These are phyloP conservation scores for Bombus cullumanus DNA, from an alignment of 1,140 invertebrate species.

Conservation along the genomic window DNA sequence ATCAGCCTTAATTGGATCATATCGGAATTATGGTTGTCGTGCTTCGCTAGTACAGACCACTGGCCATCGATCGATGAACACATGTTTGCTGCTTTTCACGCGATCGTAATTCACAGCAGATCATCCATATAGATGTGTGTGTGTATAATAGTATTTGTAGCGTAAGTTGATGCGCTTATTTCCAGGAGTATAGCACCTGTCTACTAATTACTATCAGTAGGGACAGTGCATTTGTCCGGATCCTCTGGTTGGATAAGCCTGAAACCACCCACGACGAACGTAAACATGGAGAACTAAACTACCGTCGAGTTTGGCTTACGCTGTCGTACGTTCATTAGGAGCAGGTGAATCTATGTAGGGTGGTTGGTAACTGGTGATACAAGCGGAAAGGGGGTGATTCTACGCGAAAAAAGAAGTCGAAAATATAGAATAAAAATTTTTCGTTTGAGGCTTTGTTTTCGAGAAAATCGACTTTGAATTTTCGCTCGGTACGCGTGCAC, in stretches of 20 bases:
- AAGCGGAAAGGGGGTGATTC: too few relatives aligned
- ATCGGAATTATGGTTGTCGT: slow-evolving; percentile 16
- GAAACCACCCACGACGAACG: slow-evolving; percentile 9
- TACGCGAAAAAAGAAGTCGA: too few relatives aligned
- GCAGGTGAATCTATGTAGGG: neutral
- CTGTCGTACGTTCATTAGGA: neutral
- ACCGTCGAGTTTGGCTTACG: slow-evolving; percentile 6
- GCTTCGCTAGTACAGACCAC: neutral
- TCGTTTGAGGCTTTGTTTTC: too few relatives aligned
- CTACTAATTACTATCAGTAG: slow-evolving; percentile 31
- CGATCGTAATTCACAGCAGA: slow-evolving; percentile 10
- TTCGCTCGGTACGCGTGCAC: too few relatives aligned
- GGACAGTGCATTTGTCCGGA: slow-evolving; percentile 14
- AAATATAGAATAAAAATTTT: too few relatives aligned
- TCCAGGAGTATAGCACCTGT: slow-evolving; percentile 4
- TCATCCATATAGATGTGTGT: too few relatives aligned
- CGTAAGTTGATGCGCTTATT: neutral
- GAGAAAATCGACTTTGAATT: too few relatives aligned
- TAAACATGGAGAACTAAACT: slow-evolving; percentile 22
- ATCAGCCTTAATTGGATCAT: slow-evolving; percentile 27
- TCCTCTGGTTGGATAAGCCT: slow-evolving; percentile 18
- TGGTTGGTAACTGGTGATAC: too few relatives aligned
- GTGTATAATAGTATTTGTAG: neutral
- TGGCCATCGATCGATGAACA: neutral
- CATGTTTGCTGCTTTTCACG: slow-evolving; percentile 30